Conservation (phyloP, 2,113 vertebrate genomes). For the Bambusicola thoracicus region DNA sequence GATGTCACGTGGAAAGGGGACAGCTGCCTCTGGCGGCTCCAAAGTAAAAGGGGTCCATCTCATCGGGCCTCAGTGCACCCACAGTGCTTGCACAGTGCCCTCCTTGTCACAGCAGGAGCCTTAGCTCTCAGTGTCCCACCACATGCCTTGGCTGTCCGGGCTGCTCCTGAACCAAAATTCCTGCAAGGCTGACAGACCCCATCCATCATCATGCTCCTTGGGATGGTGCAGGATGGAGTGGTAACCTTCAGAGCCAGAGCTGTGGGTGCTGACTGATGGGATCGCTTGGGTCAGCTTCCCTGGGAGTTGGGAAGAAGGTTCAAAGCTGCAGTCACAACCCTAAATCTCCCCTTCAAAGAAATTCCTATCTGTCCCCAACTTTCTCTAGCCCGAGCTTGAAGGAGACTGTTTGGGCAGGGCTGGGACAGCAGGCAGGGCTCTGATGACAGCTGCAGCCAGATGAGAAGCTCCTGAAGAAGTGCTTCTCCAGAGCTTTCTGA, state of each 20-base stretch:
- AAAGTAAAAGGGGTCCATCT: fast-evolving
- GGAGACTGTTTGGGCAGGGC: fast-evolving
- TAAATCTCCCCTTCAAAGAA: constrained; percentile 42
- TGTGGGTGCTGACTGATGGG: constrained; percentile 47
- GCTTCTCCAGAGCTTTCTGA: not conserved
- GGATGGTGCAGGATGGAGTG: not conserved
- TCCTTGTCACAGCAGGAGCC: not conserved
- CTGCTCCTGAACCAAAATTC: constrained; percentile 4
- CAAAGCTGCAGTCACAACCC: constrained; percentile 25
- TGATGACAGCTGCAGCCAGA: not conserved
- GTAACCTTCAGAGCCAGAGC: not conserved
- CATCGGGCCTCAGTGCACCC: not conserved
- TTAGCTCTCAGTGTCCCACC: not conserved
- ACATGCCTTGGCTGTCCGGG: not conserved
- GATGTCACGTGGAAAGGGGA: fast-evolving
- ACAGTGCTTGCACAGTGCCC: fast-evolving
- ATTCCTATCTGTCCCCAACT: not conserved
- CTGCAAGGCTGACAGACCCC: constrained; percentile 21
- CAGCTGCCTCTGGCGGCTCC: not conserved
- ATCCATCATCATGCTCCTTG: constrained; percentile 22
- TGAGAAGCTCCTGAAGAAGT: not conserved
- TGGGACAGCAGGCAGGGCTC: not conserved
- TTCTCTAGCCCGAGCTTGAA: not conserved
- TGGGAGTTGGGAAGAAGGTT: constrained; percentile 47
- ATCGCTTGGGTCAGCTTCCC: not conserved